phyloP scores from a whole-genome alignment of 92 coral and sea anemone genomes.

The Palythoa heliodiscus region DNA sequence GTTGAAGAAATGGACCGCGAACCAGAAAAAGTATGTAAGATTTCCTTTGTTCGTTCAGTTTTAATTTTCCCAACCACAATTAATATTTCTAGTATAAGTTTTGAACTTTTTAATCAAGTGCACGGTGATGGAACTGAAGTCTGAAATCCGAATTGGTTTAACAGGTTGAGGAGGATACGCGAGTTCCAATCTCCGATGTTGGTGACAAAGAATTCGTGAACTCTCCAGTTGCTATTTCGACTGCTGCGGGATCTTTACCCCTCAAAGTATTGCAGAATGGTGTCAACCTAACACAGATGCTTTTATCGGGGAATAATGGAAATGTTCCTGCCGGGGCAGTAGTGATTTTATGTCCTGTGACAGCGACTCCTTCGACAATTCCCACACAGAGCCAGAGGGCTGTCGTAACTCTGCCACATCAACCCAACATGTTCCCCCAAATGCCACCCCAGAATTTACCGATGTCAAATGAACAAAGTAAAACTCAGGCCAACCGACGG shows the following conservation, averaged over 20 bases:
- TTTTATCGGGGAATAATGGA: constrained; percentile 63
- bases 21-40: constrained; percentile 28
- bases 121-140: not conserved
- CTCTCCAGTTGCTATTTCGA: constrained; percentile 37
- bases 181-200: not conserved
- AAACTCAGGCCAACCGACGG: constrained; percentile 72
- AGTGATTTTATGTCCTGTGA: constrained; percentile 94
- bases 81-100: not conserved
- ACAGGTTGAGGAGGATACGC: constrained; percentile 20
- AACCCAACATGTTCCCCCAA: constrained; percentile 55
- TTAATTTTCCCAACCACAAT: not conserved
- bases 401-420: constrained; percentile 63
- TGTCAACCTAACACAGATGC: constrained; percentile 68
- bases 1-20: constrained; percentile 50
- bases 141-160: not conserved
- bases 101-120: not conserved
- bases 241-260: constrained; percentile 34
- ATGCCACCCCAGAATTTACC: constrained; percentile 62
- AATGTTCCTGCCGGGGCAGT: constrained; percentile 91
- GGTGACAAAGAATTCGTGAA: constrained; percentile 25
- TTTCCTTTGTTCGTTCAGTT: not conserved
- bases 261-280: constrained; percentile 62
- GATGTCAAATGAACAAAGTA: constrained; percentile 49
- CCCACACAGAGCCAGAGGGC: constrained; percentile 54
- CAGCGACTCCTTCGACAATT: constrained; percentile 55